A percentile compares a stretch with the other conserved stretches of the same genome.
Conservation (phyloP, 2,113 vertebrate genomes). For the Mesocricetus auratus region DNA sequence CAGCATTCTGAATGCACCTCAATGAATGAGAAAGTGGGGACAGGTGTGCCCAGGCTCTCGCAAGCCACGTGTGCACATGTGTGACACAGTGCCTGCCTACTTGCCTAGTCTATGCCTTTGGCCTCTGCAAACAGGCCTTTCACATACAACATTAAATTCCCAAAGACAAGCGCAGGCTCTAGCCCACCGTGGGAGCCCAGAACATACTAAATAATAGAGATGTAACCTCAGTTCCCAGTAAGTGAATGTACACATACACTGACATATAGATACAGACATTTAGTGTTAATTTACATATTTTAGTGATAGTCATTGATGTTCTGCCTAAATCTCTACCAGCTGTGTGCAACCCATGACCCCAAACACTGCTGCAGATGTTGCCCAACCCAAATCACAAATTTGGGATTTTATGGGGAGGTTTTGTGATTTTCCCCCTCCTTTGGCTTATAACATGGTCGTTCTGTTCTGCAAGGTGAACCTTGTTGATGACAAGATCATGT, state of each 20-base stretch:
- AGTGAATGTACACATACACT: neutral
- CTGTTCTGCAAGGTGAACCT: neutral
- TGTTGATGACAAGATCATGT: neutral
- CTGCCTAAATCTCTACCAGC: neutral
- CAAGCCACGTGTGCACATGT: too few species aligned
- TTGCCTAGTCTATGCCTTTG: neutral
- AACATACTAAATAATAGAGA: neutral
- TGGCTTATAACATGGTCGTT: neutral
- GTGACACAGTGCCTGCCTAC: neutral
- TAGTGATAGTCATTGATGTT: neutral
- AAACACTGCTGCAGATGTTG: neutral
- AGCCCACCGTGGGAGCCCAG: too few species aligned
- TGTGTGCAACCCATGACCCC: neutral
- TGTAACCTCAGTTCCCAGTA: neutral
- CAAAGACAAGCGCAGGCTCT: neutral
- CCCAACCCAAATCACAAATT: neutral
- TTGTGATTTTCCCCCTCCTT: too few species aligned
- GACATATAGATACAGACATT: neutral
- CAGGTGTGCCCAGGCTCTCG: accelerated
- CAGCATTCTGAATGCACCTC: neutral
- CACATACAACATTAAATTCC: neutral
- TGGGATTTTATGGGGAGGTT: neutral
- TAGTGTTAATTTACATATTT: neutral
- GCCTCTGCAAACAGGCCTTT: neutral
- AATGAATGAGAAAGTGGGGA: neutral